Percentiles rank a stretch among this genome's conserved stretches.
phyloP scores from a whole-genome alignment of 2,797 vertebrate species.

The Alcedo quadribrachys region DNA sequence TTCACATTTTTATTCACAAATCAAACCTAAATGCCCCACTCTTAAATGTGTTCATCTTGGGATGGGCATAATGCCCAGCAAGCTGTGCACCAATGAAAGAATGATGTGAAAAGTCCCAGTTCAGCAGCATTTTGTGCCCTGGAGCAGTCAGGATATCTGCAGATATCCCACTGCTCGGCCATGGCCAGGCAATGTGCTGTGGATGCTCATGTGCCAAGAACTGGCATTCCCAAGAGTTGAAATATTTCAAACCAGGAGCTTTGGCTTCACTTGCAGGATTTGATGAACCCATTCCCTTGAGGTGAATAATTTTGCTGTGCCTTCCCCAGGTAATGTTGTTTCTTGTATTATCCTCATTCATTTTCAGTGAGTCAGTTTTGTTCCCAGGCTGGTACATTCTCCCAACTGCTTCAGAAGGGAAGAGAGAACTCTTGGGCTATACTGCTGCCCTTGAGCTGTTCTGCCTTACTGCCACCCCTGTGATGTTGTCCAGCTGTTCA shows the following conservation, averaged over 20 bases:
- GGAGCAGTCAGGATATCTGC: neutral
- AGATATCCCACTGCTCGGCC: neutral
- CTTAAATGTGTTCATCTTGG: neutral
- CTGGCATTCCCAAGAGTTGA: neutral
- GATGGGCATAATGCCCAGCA: neutral
- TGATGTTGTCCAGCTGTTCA: neutral
- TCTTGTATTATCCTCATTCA: neutral
- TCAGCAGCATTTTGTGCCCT: neutral
- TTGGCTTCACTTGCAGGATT: neutral
- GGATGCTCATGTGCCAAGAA: neutral
- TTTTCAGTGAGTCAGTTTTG: neutral
- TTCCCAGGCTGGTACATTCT: neutral
- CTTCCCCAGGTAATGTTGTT: neutral
- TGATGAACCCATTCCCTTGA: neutral
- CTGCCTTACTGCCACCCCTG: neutral
- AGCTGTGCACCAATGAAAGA: neutral
- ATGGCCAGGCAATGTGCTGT: neutral
- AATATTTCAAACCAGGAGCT: neutral
- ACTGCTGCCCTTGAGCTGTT: neutral
- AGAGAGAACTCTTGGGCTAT: neutral
- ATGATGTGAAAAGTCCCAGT: neutral
- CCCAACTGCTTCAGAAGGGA: neutral
- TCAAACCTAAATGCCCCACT: neutral
- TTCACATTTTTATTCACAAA: slow-evolving; percentile 4
- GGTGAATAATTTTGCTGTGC: neutral